Evolutionary conservation across 2,797 vertebrate genomes (phyloP), one percentile per base, ranked within the genome.

Genomic region (Spheniscus humboldti): DNA sequence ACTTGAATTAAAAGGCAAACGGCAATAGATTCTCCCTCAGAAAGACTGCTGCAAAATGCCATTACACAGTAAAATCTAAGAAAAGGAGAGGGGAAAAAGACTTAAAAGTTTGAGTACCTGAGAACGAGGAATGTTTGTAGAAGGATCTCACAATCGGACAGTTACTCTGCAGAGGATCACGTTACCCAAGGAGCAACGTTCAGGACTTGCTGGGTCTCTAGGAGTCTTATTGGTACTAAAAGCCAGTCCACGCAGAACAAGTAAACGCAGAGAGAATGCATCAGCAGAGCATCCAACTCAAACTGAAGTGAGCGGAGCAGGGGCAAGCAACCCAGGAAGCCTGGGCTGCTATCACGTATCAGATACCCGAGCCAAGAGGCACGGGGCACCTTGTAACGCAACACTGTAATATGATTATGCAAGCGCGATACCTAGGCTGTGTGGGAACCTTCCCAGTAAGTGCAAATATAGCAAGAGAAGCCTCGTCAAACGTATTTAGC

Each of bases 311-410:
- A 84, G 71, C 1, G 2, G 27, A 75, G 64, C 52, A 30, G 83
- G 53, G 41, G 22, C 57, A 39, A 87, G 88, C 60, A 55, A 71
- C 28, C 12, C 78, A 72, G 94, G 79, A 76, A 96, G 86, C 27
- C 71, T 2, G 0, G 85, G 73, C 84, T 67, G 90, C 41, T 91
- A 73, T 97, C 94, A 69, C 18, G 1, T 96, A 88, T 95, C 96
- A 7, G 96, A 83, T 9, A 97, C 27, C 37, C 10, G 45, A 97
- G 94, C 95, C 94, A 90, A 60, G 77, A 80, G 83, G 67, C 90
- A 86, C 4, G 9, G 68, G 95, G 91, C 94, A 95, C 94, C 95
- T 96, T 92, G 94, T 74, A 96, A 95, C 8, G 20, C 45, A 92
- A 93, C 18, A 35, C 88, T 59, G 94, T 91, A 86, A 96, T 45